Conservation (phyloP, 2,113 vertebrate genomes). For the Echinops telfairi region DNA sequence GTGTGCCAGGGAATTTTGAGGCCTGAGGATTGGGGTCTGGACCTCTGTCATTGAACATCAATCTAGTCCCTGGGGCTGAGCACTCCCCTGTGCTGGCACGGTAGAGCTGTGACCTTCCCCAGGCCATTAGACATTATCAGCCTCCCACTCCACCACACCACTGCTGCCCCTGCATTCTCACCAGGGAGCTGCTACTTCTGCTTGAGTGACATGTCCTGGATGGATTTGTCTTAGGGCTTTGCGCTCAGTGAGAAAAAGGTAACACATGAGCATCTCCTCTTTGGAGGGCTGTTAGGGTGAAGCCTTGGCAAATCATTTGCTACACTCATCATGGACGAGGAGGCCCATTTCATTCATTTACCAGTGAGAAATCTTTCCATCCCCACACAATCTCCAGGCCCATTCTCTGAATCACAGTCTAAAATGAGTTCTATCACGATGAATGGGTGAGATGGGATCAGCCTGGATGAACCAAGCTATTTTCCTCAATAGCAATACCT, state of each 20-base stretch:
- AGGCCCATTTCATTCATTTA: background rate
- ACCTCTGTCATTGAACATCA: constrained; percentile 49
- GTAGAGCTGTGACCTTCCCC: background rate
- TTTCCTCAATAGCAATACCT: background rate
- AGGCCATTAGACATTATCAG: background rate
- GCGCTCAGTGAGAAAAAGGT: background rate
- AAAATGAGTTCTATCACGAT: background rate
- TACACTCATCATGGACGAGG: background rate
- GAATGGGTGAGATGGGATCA: background rate
- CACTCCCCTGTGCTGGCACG: background rate
- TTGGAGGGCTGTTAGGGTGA: background rate
- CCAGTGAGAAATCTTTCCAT: background rate
- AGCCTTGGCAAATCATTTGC: background rate
- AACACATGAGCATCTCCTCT: background rate
- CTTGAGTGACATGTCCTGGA: background rate
- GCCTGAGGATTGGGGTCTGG: constrained; percentile 37
- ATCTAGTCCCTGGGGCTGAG: background rate
- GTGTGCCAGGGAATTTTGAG: constrained; percentile 43
- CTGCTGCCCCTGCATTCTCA: background rate
- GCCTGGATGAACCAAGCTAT: background rate
- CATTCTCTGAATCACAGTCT: background rate
- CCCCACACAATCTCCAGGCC: background rate
- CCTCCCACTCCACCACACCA: background rate
- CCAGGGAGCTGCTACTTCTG: constrained; percentile 34
- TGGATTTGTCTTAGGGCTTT: constrained; percentile 20